Percentiles rank a stretch among this genome's conserved stretches.
Evolutionary conservation across 2,797 vertebrate genomes (phyloP).

Genomic region (Phoxinus dragarum): DNA sequence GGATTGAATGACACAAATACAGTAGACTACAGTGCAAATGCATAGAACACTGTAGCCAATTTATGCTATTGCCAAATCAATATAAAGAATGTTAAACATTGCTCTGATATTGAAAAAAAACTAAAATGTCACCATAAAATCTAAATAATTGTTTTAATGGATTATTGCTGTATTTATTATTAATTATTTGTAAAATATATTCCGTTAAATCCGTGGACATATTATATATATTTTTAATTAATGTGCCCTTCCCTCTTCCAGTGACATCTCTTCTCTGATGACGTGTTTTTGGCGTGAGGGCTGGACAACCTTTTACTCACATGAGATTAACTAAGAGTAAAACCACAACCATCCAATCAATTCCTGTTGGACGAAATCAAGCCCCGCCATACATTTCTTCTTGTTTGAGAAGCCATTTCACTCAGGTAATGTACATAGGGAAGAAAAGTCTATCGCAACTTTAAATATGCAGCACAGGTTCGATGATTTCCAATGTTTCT

Average conservation of each 20-base stretch:
- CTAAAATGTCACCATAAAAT: too few relatives aligned
- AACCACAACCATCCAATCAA: neutral
- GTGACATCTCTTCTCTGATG: neutral
- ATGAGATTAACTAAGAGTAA: neutral
- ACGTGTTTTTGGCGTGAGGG: neutral
- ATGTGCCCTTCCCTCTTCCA: neutral
- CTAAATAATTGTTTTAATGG: neutral
- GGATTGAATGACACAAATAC: neutral
- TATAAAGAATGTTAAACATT: neutral
- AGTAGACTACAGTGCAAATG: neutral
- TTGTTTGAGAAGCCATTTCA: neutral
- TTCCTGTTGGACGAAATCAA: too few relatives aligned
- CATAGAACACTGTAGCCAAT: neutral
- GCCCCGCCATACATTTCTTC: neutral
- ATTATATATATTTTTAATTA: neutral
- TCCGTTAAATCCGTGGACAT: too few relatives aligned
- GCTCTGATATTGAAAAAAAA: neutral
- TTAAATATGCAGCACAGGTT: neutral
- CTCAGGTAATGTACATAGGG: too few relatives aligned
- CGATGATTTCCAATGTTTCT: neutral
- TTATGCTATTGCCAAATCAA: neutral
- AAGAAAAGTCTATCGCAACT: neutral
- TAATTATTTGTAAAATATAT: too few relatives aligned
- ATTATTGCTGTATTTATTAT: neutral
- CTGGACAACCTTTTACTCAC: neutral